Evolutionary conservation across 1,140 invertebrate species (phyloP), one percentile per base, ranked within the genome.

Genomic region (Rhyacophila brunnea): DNA sequence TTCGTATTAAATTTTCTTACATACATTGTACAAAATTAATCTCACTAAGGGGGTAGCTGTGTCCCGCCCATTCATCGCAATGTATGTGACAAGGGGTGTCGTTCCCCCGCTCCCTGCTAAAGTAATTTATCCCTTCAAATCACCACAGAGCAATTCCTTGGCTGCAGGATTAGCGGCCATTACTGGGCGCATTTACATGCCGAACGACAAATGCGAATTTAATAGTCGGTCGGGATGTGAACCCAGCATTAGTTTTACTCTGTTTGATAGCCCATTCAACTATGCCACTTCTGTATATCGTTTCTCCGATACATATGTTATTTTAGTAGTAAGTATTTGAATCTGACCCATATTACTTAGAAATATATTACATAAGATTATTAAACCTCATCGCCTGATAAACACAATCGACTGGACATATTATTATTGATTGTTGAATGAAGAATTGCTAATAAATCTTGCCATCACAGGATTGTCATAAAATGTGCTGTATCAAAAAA

Each of bases 141-240:
- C 38, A 32, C 38, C 52, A 40, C n/a, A 11, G 6, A 35, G 52
- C 52, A 20, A 32, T 15, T 50, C 35, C 49, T 40, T 11, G 49
- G 32, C 49, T 20, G 23, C 13, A 5, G 52, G 52, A 54, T 54
- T 44, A 54, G 52, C 52, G 38, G 6, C 52, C 52, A 54, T 54
- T 54, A 54, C 52, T 17, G 19, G 23, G 23, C 3, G 9, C 23
- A 28, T 28, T 28, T 28, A 28, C 52, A 17, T 18, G 35, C 36
- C 42, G 18, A 18, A 44, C 19, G 36, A 38, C 52, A 54, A 54
- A 54, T 54, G 52, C 11, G 52, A 54, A 44, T 54, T 54, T 54
- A 54, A 54, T 54, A 40, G 50, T n/a, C 15, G 36, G 36, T 9
- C n/a, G 28, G 19, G 14, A 38, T 36, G 36, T 40, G 14, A 28